phyloP scores from a whole-genome alignment of 2,113 vertebrate genomes.

The Genyomyrus donnyi region DNA sequence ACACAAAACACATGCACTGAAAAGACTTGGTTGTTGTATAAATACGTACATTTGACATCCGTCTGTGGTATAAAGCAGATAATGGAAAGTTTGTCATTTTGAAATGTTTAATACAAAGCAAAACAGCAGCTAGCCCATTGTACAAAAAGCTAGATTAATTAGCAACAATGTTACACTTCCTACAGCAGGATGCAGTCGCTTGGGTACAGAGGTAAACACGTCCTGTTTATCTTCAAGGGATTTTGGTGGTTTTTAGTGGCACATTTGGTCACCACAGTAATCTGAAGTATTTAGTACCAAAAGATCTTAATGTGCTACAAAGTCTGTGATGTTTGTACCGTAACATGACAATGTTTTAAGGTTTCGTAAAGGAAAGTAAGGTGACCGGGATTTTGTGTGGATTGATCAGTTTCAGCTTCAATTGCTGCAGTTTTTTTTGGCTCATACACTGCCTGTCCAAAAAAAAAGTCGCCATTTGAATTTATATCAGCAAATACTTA shows the following conservation, averaged over 20 bases:
- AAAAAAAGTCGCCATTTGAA: no score
- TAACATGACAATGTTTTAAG: background rate
- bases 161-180: constrained; percentile 18
- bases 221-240: constrained; percentile 27
- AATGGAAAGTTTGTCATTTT: background rate
- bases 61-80: background rate
- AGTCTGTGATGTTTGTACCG: background rate
- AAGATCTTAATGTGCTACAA: background rate
- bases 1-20: constrained; percentile 21
- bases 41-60: constrained; percentile 17
- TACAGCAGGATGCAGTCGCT: constrained; percentile 26
- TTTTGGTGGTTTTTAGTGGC: constrained; percentile 10
- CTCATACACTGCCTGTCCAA: background rate
- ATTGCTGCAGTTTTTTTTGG: background rate
- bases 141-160: background rate
- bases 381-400: background rate
- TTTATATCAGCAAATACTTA: no score
- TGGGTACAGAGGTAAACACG: constrained; percentile 22
- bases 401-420: background rate
- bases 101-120: constrained; percentile 7
- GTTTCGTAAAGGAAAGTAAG: background rate
- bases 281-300: constrained; percentile 12
- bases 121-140: constrained; percentile 23
- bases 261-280: constrained; percentile 19
- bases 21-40: background rate